Base-by-base conservation (phyloP, 2,888 invertebrate species). In the Tetheella fluctuosa region DNA sequence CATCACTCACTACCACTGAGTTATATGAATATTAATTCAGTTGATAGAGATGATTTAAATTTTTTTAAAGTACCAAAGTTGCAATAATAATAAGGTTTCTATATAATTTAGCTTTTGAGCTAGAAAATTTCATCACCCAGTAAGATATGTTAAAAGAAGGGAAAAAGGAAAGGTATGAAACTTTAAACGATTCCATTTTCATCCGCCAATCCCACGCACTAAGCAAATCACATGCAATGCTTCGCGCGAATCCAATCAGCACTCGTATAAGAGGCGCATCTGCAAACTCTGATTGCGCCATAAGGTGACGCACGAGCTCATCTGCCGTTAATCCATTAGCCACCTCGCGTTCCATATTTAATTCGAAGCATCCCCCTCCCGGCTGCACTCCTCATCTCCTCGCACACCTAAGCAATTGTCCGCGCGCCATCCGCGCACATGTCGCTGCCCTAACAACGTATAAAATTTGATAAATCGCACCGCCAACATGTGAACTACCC, bases 401-500 rank as follows among this genome's bases (percentile, higher is more conserved):
- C 3, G 68, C 76, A 69, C 80, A 79, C 83, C 85, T 82, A 83
- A 83, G 85, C 91, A 86, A 88, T 87, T 87, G 87, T 88, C 89
- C 87, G 80, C 88, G 89, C 92, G 91, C 91, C 48, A 48, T 48
- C 48, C 76, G 83, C 88, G 89, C 92, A 92, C 91, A 91, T 91
- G 91, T 90, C 91, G 85, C 84, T 86, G 81, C 85, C 88, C 88
- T 83, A 74, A 74, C 81, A 81, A 84, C 88, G 85, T 86, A 91
- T 90, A 90, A 90, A 91, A 91, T 92, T 92, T 92, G 92, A 92
- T 92, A 92, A 91, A 92, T 92, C 85, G 91, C 87, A 85, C 81
- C 85, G 90, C 86, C 90, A 87, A 92, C 91, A 92, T 91, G 91
- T 83, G 91, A 91, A 91, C 90, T 91, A 91, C 92, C 92, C 92